These are phyloP conservation scores for Ormyrus pomaceus DNA, from an alignment of 2,888 invertebrate species.

Conservation along the genomic window DNA sequence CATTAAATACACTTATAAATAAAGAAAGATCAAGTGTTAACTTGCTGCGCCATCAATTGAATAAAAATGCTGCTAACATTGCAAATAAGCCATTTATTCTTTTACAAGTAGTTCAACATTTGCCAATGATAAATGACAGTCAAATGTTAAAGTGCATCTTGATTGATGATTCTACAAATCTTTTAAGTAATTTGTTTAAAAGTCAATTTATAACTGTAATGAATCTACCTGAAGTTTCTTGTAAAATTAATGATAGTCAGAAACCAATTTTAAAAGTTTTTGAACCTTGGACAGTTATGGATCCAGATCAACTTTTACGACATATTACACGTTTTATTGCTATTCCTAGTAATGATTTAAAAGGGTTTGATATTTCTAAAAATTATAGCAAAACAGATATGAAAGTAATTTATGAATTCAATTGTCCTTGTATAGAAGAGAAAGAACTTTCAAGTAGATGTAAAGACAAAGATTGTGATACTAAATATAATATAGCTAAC, in stretches of 20 bases:
- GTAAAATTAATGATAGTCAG: constrained; percentile 40
- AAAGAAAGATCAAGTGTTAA: constrained; percentile 54
- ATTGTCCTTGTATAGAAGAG: constrained; percentile 50
- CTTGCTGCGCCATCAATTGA: constrained; percentile 45
- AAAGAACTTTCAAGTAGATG: constrained; percentile 41
- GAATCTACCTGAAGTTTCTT: constrained; percentile 53
- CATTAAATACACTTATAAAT: constrained; percentile 23
- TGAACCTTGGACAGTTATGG: constrained; percentile 52
- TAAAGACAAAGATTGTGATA: constrained; percentile 42
- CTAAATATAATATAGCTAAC: constrained; percentile 19
- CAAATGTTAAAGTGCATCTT: constrained; percentile 48
- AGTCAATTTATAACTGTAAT: constrained; percentile 43
- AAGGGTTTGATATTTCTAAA: neutral
- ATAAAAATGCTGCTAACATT: constrained; percentile 25
- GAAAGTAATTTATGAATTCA: constrained; percentile 19
- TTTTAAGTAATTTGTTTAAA: constrained; percentile 40
- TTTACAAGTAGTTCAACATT: constrained; percentile 43
- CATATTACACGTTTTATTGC: constrained; percentile 50
- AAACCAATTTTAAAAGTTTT: constrained; percentile 53
- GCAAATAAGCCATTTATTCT: constrained; percentile 48
- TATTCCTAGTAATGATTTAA: constrained; percentile 13
- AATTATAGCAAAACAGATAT: neutral
- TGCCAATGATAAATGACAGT: constrained; percentile 42
- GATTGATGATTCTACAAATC: constrained; percentile 33
- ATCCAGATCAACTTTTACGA: constrained; percentile 41